phyloP scores from a whole-genome alignment of 1,140 invertebrate genomes.

The Aradophagus sp. region DNA sequence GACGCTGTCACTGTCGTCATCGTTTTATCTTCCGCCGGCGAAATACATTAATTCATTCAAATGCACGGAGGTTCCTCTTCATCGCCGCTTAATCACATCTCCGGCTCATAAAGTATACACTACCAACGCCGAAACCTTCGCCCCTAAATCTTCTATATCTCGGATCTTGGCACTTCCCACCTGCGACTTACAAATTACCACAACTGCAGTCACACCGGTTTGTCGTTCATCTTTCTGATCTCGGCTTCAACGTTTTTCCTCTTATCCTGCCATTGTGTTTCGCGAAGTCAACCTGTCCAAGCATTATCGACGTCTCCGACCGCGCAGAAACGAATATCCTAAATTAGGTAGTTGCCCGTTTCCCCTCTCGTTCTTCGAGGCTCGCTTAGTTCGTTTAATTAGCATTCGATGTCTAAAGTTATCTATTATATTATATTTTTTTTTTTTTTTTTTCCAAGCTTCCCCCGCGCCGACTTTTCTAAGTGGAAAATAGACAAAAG shows the following conservation, averaged over 20 bases:
- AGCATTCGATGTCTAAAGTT: too few species aligned
- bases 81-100: slow-evolving; percentile 58
- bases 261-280: slow-evolving; percentile 18
- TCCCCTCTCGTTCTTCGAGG: too few species aligned
- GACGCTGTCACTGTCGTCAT: slow-evolving; percentile 48
- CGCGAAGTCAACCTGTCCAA: slow-evolving; percentile 21
- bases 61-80: slow-evolving; percentile 55
- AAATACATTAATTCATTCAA: slow-evolving; percentile 56
- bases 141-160: slow-evolving; percentile 69
- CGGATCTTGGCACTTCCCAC: slow-evolving; percentile 69
- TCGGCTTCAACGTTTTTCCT: slow-evolving; percentile 45
- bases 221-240: slow-evolving; percentile 58
- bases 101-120: slow-evolving; percentile 58
- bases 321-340: slow-evolving; percentile 15
- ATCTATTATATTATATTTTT: slow-evolving; percentile 51
- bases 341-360: slow-evolving; percentile 47
- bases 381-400: too few species aligned
- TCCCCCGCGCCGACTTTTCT: too few species aligned
- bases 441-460: too few species aligned
- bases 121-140: slow-evolving; percentile 54
- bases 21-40: slow-evolving; percentile 35
- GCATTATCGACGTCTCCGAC: slow-evolving; percentile 34
- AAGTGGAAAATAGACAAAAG: too few species aligned
- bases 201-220: slow-evolving; percentile 64
- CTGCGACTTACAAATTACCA: slow-evolving; percentile 71